Evolutionary conservation across 2,113 vertebrate species (phyloP).

Genomic region (Oryzias curvinotus): DNA sequence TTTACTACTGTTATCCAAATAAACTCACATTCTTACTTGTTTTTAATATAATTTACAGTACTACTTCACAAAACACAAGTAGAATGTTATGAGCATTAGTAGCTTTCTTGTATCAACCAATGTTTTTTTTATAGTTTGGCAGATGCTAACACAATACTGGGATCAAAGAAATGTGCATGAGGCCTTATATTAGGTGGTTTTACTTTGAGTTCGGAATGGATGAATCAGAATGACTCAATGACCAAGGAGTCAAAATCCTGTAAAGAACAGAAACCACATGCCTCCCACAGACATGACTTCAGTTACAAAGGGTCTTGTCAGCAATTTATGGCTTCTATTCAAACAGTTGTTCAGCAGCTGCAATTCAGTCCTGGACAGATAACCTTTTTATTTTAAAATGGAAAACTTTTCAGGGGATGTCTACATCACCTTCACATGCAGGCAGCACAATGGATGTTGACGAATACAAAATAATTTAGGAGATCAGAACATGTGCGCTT

Average conservation of each 20-base stretch:
- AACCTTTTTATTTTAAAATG: not conserved
- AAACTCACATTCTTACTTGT: too few species aligned
- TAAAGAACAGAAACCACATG: slow-evolving; percentile 44
- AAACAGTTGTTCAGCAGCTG: not conserved
- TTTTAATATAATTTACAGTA: too few species aligned
- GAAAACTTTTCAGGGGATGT: not conserved
- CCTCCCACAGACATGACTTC: slow-evolving; percentile 29
- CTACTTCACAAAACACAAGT: slow-evolving; percentile 12
- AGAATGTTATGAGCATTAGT: slow-evolving; percentile 36
- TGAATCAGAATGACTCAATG: slow-evolving; percentile 57
- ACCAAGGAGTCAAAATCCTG: slow-evolving; percentile 40
- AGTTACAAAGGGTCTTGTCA: slow-evolving; percentile 15
- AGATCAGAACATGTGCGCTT: not conserved
- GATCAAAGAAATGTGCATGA: slow-evolving; percentile 43
- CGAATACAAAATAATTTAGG: not conserved
- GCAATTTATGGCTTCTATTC: slow-evolving; percentile 18
- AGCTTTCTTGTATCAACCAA: slow-evolving; percentile 26
- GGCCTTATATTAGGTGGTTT: slow-evolving; percentile 29
- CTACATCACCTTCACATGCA: not conserved
- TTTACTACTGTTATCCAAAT: too few species aligned
- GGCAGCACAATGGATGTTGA: not conserved
- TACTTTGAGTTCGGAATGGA: slow-evolving; percentile 34
- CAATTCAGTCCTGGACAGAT: not conserved
- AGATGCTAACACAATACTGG: slow-evolving; percentile 12
- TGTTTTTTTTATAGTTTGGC: slow-evolving; percentile 32